Evolutionary conservation across 2,113 vertebrate genomes (phyloP), one percentile per base, ranked within the genome.

Genomic region (Tapirus terrestris): DNA sequence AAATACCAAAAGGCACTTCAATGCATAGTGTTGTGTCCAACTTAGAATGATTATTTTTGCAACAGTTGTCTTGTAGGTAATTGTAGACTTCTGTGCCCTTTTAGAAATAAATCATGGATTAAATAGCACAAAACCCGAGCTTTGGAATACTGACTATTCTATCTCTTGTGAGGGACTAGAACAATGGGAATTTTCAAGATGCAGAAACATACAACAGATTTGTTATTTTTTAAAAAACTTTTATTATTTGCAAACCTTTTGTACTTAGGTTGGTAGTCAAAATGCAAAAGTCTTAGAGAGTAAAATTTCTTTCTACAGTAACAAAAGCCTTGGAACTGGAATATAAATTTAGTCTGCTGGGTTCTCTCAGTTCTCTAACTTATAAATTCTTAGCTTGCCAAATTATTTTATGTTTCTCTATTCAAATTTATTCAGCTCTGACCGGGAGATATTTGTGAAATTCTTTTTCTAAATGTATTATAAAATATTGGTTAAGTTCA

Each of bases 31-130:
- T 31, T 92, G 89, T 83, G 13, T 89, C 67, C 53, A 86, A 56
- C 61, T 96, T 75, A 77, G 27, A 70, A 58, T 58, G 39, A 18
- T 93, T 63, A 56, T 89, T 93, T 98, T 96, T 97, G 48, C 68
- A 45, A 80, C 58, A 65, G 73, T 25, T 5, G 0, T 6, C 2
- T 83, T 65, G 36, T 25, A 94, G 90, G n/a, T 73, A 67, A 56
- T 63, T 72, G 29, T 65, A 86, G 48, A 67, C 58, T 81, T 89
- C n/a, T 87, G 2, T 88, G 43, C n/a, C 25, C 12, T 84, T 96
- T 91, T 33, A 89, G 51, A 84, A 87, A 65, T 96, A 43, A 93
- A 90, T 60, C 53, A n/a, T 88, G 31, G 65, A 56, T 94, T 80
- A 93, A 95, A 72, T 80, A 53, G 16, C 60, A 65, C 1, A 8